These are phyloP conservation scores for Anoplius nigerrimus DNA, from an alignment of 2,888 invertebrate species.

Conservation along the genomic window DNA sequence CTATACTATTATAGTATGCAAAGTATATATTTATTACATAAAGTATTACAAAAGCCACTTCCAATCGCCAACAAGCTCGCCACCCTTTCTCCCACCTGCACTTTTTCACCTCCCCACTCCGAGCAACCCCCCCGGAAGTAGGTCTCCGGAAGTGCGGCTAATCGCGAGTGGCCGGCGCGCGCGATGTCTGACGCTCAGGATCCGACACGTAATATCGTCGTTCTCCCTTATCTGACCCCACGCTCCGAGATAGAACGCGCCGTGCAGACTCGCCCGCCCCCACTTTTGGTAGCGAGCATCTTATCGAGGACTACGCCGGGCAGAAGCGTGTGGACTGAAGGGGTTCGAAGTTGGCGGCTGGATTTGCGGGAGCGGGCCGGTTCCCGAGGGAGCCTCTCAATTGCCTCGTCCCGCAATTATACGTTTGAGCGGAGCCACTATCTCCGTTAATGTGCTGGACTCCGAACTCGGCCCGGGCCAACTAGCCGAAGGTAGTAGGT, in stretches of 20 bases:
- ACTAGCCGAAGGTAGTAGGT: constrained; percentile 46
- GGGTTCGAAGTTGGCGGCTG: constrained; percentile 57
- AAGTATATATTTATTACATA: too few species aligned
- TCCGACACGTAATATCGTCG: constrained; percentile 60
- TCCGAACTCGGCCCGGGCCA: constrained; percentile 58
- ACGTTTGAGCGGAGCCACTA: constrained; percentile 73
- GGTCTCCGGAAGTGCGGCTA: constrained; percentile 35
- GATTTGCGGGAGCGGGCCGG: constrained; percentile 59
- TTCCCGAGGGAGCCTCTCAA: constrained; percentile 69
- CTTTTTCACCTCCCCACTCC: too few species aligned
- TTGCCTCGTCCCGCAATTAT: constrained; percentile 73
- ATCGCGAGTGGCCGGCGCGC: constrained; percentile 37
- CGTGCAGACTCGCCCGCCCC: neutral
- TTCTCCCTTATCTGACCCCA: constrained; percentile 63
- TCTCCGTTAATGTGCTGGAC: constrained; percentile 72
- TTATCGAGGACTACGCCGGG: constrained; percentile 60
- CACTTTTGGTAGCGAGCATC: constrained; percentile 48
- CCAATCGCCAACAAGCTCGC: too few species aligned
- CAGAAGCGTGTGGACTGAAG: constrained; percentile 58
- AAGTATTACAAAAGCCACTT: too few species aligned
- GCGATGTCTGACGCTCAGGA: constrained; percentile 47
- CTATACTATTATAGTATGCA: too few species aligned
- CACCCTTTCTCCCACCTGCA: too few species aligned
- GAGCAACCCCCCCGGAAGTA: neutral
- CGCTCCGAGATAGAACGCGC: constrained; percentile 31